These are phyloP conservation scores for Chaetorhynchus papuensis DNA, from an alignment of 2,113 vertebrate genomes.

Conservation along the genomic window DNA sequence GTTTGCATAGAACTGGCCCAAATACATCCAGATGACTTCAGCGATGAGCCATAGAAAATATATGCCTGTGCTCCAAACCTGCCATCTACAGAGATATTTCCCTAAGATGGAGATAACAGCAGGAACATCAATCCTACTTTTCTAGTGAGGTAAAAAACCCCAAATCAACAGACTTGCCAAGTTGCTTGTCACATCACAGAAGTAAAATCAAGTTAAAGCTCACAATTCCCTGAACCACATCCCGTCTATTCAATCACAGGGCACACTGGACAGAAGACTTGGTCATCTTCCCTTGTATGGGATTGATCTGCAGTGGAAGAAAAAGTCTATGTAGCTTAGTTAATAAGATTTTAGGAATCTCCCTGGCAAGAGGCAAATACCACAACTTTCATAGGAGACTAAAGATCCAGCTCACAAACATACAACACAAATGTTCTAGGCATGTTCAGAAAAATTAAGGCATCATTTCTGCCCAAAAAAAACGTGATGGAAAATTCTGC, in stretches of 20 bases:
- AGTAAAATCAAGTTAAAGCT: not conserved
- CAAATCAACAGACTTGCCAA: not conserved
- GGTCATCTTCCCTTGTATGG: not conserved
- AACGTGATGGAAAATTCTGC: not conserved
- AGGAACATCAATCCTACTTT: not conserved
- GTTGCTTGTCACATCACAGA: not conserved
- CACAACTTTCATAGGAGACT: not conserved
- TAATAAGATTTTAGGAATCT: not conserved
- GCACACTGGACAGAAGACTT: not conserved
- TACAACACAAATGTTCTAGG: accelerated
- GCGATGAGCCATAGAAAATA: not conserved
- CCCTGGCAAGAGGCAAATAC: not conserved
- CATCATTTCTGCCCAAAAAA: not conserved
- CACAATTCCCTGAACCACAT: not conserved
- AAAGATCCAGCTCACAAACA: not conserved
- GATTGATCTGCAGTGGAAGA: not conserved
- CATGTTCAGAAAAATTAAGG: not conserved
- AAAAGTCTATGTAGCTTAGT: not conserved
- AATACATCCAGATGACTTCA: not conserved
- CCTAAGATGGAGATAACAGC: not conserved
- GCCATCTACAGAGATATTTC: not conserved
- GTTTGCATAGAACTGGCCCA: not conserved
- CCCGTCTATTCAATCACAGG: not conserved
- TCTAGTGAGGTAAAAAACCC: not conserved
- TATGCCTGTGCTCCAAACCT: accelerated